A percentile compares a stretch with the other conserved stretches of the same genome.
Conservation (phyloP, 2,888 invertebrate genomes). For the Melipona bicolor region DNA sequence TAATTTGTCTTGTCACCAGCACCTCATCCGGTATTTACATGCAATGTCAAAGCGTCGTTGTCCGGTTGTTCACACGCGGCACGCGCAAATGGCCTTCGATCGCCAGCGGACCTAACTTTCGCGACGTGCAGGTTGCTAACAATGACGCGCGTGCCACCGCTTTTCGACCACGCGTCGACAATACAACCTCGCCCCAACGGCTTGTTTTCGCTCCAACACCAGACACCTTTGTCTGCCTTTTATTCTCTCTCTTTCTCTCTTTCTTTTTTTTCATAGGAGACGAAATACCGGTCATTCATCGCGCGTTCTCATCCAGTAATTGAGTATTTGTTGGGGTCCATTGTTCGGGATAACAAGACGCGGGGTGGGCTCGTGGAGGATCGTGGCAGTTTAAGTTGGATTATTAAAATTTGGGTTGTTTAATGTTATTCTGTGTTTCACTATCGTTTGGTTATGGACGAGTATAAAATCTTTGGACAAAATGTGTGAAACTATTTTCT, state of each 20-base stretch:
- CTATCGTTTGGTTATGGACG: too few species aligned
- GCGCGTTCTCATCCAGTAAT: background rate
- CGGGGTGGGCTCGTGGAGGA: background rate
- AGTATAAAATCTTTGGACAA: too few species aligned
- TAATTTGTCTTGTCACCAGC: constrained; percentile 33
- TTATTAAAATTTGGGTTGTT: too few species aligned
- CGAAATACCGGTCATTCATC: background rate
- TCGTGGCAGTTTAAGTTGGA: too few species aligned
- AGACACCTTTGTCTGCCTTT: background rate
- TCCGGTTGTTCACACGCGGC: constrained; percentile 24
- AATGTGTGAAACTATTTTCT: too few species aligned
- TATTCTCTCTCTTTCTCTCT: too few species aligned
- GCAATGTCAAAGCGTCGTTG: constrained; percentile 42
- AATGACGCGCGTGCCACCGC: background rate
- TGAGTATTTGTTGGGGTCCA: background rate
- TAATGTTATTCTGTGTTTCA: too few species aligned
- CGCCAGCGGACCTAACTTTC: constrained; percentile 25
- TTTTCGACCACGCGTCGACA: background rate
- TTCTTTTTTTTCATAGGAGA: background rate
- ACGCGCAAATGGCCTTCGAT: constrained; percentile 17
- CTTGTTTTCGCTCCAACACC: background rate
- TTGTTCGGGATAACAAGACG: background rate
- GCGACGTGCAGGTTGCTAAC: background rate
- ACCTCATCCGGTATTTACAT: constrained; percentile 40
- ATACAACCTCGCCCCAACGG: background rate